A percentile compares a stretch with the other conserved stretches of the same genome.
Conservation (phyloP, 2,113 vertebrate species). For the Rhinichthys klamathensis region DNA sequence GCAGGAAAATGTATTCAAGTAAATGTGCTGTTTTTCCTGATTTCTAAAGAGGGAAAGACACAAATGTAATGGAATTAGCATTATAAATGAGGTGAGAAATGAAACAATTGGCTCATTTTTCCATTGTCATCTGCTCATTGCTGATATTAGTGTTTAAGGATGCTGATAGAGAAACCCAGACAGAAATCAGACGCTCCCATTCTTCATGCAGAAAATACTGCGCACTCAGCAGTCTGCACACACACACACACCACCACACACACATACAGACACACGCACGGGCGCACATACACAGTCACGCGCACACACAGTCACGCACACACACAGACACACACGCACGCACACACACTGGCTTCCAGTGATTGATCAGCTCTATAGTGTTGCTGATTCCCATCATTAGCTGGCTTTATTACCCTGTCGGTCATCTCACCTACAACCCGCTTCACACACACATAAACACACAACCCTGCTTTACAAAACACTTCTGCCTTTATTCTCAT, state of each 20-base stretch:
- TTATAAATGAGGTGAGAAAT: not conserved
- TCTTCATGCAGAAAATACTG: not conserved
- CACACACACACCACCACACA: not conserved
- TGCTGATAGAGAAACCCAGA: constrained; percentile 21
- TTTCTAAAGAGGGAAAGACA: not conserved
- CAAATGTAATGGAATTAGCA: not conserved
- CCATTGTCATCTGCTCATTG: not conserved
- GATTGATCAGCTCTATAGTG: constrained; percentile 33
- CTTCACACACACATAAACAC: constrained; percentile 9
- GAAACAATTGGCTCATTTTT: constrained; percentile 7
- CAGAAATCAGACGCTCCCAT: not conserved
- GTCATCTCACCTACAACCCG: constrained; percentile 24
- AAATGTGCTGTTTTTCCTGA: not conserved
- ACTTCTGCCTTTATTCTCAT: constrained; percentile 26
- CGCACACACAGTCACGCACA: not conserved
- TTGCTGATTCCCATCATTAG: constrained; percentile 43
- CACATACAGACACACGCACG: not conserved
- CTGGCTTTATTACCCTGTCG: constrained; percentile 42
- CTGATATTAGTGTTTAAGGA: not conserved
- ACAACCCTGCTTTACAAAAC: not conserved
- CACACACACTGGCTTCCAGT: not conserved
- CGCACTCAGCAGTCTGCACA: not conserved
- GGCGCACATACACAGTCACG: not conserved
- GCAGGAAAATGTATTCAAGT: not conserved
- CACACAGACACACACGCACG: not conserved